Conservation (phyloP, 2,797 vertebrate species). For the Clangula hyemalis region DNA sequence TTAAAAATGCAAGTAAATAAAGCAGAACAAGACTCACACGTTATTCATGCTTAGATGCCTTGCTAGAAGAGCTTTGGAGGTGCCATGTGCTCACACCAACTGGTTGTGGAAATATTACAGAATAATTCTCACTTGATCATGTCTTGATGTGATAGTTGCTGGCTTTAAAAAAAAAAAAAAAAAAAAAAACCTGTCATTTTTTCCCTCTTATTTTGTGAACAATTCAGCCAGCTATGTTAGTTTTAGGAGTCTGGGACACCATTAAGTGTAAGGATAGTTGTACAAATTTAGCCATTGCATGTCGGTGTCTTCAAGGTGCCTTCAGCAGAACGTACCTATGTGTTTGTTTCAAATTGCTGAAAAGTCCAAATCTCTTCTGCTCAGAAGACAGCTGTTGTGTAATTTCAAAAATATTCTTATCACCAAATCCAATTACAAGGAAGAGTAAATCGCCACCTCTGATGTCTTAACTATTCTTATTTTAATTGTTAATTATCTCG, state of each 20-base stretch:
- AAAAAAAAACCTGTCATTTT: neutral
- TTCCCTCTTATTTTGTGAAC: neutral
- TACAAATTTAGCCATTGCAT: neutral
- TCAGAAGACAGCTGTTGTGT: neutral
- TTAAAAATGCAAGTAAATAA: neutral
- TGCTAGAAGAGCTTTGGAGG: conserved; percentile 28
- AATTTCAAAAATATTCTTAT: conserved; percentile 26
- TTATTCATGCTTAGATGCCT: neutral
- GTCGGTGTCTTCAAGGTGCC: neutral
- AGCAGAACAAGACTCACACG: neutral
- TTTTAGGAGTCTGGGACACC: neutral
- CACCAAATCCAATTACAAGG: conserved; percentile 68
- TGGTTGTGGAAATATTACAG: neutral
- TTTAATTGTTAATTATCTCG: conserved; percentile 63
- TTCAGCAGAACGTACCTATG: neutral
- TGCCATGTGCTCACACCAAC: neutral
- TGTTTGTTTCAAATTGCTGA: neutral
- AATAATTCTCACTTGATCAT: neutral
- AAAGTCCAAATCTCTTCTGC: neutral
- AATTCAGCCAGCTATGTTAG: neutral
- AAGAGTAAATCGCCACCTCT: conserved; percentile 51
- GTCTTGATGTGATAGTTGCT: neutral
- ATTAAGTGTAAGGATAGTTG: neutral
- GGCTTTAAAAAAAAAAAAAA: neutral
- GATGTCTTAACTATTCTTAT: conserved; percentile 54